These are phyloP conservation scores for Anser brachyrhynchus DNA, from an alignment of 2,113 vertebrate species.

Conservation along the genomic window DNA sequence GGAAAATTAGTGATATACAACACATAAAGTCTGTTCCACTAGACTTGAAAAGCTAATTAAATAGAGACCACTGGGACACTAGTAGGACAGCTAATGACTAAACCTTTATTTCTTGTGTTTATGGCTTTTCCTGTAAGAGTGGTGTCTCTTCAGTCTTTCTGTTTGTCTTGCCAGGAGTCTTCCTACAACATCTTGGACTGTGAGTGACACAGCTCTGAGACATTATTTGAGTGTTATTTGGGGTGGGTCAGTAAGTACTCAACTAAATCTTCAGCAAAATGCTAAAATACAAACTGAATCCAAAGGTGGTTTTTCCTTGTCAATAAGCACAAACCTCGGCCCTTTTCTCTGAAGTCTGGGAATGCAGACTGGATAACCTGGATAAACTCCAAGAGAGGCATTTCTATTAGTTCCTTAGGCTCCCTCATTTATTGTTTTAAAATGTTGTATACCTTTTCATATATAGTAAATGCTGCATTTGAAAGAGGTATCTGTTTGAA, in stretches of 20 bases:
- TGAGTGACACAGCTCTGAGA: background rate
- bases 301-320: background rate
- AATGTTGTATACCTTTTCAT: background rate
- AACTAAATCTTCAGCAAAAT: background rate
- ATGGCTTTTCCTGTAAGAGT: background rate
- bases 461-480: background rate
- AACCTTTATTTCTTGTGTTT: background rate
- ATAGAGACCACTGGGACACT: background rate
- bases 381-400: background rate
- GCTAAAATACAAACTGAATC: background rate
- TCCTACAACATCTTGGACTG: background rate
- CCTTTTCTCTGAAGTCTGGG: background rate
- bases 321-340: background rate
- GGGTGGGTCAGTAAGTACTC: background rate
- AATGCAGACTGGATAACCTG: background rate
- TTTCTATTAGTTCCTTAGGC: background rate
- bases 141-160: background rate
- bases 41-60: background rate
- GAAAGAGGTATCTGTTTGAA: constrained; percentile 1
- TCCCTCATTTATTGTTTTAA: background rate
- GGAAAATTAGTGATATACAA: background rate
- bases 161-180: background rate
- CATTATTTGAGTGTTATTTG: background rate
- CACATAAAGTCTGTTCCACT: background rate
- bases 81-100: background rate